phyloP scores from a whole-genome alignment of 1,140 invertebrate genomes.

The Steinernema feltiae region DNA sequence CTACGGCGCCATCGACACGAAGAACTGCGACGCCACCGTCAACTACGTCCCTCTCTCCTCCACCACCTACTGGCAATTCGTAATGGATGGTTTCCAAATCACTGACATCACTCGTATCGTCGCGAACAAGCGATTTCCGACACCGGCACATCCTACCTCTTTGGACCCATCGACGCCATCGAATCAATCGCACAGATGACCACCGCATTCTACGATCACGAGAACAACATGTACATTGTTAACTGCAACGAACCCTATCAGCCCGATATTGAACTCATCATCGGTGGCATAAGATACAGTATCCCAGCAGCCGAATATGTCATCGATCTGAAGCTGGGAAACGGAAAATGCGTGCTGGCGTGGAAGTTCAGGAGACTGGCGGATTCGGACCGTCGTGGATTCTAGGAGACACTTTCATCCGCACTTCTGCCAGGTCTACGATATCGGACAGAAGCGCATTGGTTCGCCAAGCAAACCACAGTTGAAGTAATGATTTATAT shows the following conservation, averaged over 20 bases:
- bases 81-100: constrained; percentile 23
- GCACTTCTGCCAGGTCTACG: constrained; percentile 25
- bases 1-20: constrained; percentile 32
- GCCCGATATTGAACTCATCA: constrained; percentile 32
- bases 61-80: constrained; percentile 32
- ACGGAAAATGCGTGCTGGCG: constrained; percentile 20
- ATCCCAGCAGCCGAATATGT: constrained; percentile 28
- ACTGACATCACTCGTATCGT: constrained; percentile 6
- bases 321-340: constrained; percentile 21
- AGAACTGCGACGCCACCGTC: constrained; percentile 26
- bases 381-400: constrained; percentile 25
- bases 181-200: constrained; percentile 19
- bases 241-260: constrained; percentile 7
- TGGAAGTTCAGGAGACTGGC: neutral
- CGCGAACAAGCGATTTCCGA: constrained; percentile 33
- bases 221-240: constrained; percentile 24
- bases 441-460: constrained; percentile 28
- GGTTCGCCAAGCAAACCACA: constrained; percentile 17
- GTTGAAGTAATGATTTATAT: neutral
- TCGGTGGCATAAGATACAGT: constrained; percentile 20
- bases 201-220: constrained; percentile 20
- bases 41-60: constrained; percentile 27
- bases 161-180: constrained; percentile 16
- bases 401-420: constrained; percentile 21
- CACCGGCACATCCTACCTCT: constrained; percentile 31